phyloP scores from a whole-genome alignment of 64 coral and sea anemone species.

The Dendronephthya gigantea region DNA sequence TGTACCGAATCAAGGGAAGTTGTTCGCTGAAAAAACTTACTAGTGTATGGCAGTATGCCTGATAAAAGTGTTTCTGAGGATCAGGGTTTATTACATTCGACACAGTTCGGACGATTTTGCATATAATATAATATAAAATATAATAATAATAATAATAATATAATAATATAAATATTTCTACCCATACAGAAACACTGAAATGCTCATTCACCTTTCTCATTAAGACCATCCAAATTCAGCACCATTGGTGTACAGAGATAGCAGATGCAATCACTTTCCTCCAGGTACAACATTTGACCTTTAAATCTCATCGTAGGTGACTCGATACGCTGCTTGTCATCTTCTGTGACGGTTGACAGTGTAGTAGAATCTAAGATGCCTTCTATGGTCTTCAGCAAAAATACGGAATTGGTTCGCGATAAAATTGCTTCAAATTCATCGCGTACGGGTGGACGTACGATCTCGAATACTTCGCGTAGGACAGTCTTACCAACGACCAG shows the following conservation, averaged over 20 bases:
- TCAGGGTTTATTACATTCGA: no score
- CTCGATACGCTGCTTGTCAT: constrained; percentile 71
- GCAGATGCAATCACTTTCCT: constrained; percentile 75
- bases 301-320: constrained; percentile 75
- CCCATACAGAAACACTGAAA: not conserved
- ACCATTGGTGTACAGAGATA: constrained; percentile 93
- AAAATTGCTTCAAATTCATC: constrained; percentile 75
- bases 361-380: constrained; percentile 80
- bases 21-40: no score
- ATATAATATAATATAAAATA: no score
- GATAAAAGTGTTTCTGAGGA: no score
- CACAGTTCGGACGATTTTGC: no score
- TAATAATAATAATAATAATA: no score
- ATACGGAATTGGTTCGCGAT: constrained; percentile 73
- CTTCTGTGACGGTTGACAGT: constrained; percentile 86
- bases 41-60: no score
- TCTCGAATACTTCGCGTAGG: constrained; percentile 65
- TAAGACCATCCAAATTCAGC: constrained; percentile 90
- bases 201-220: constrained; percentile 75
- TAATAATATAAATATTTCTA: no score
- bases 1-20: no score
- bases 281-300: constrained; percentile 88
- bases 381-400: constrained; percentile 76
- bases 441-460: constrained; percentile 56
- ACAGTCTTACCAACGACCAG: constrained; percentile 62